Evolutionary conservation across 2,113 vertebrate genomes (phyloP).

Genomic region (Psettodes erumei): DNA sequence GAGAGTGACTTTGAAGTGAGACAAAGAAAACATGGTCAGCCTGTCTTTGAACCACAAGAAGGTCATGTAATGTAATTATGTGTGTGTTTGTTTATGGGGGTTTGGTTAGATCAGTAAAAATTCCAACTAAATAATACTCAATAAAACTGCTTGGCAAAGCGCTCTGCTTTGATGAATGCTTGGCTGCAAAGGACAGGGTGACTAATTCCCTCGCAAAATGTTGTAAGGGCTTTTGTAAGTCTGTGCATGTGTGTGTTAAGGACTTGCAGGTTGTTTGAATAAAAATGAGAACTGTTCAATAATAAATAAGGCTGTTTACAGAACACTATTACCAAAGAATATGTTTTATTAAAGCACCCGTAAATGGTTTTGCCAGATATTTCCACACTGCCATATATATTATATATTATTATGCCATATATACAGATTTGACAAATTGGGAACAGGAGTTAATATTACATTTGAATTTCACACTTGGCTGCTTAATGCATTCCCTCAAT

Average conservation of each 20-base stretch:
- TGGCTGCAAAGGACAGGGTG: slow-evolving; percentile 77
- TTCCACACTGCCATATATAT: slow-evolving; percentile 74
- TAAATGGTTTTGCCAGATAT: slow-evolving; percentile 75
- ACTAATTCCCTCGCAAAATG: slow-evolving; percentile 73
- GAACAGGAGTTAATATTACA: slow-evolving; percentile 67
- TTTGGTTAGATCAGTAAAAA: slow-evolving; percentile 39
- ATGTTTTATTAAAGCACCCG: slow-evolving; percentile 81
- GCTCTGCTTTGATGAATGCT: slow-evolving; percentile 77
- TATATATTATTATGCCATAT: too few relatives aligned
- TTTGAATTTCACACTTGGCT: slow-evolving; percentile 63
- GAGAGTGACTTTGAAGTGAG: background rate
- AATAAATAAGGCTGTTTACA: slow-evolving; percentile 80
- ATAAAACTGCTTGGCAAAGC: slow-evolving; percentile 66
- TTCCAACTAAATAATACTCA: slow-evolving; percentile 65
- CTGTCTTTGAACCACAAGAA: slow-evolving; percentile 10
- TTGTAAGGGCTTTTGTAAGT: slow-evolving; percentile 61
- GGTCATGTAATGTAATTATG: background rate
- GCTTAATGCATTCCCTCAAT: slow-evolving; percentile 68
- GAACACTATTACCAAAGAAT: slow-evolving; percentile 81
- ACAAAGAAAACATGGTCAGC: background rate
- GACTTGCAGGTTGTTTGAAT: slow-evolving; percentile 82
- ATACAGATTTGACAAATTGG: slow-evolving; percentile 80
- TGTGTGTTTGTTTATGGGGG: slow-evolving; percentile 1
- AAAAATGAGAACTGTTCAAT: slow-evolving; percentile 83
- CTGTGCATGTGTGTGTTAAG: slow-evolving; percentile 45